Conservation (phyloP, 2,888 invertebrate species). For the Coecobrya sp. region DNA sequence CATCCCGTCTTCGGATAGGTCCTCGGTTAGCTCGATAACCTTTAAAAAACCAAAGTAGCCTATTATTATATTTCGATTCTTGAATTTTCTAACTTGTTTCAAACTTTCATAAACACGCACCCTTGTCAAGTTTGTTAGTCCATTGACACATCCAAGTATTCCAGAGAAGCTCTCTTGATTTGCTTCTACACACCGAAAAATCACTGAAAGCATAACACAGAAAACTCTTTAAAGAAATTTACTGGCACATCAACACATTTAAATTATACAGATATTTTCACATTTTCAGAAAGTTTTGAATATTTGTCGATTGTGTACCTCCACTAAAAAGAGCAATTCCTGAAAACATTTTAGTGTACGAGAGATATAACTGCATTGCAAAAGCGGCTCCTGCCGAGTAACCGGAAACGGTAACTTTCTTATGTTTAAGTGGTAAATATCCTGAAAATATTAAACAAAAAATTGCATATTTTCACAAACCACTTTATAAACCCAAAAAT, state of each 20-base stretch:
- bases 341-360: constrained; percentile 84
- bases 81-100: too few relatives aligned
- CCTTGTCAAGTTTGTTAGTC: constrained; percentile 83
- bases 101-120: too few relatives aligned
- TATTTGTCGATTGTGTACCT: constrained; percentile 69
- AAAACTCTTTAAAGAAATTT: neutral
- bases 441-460: constrained; percentile 51
- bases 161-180: constrained; percentile 84
- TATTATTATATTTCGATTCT: neutral
- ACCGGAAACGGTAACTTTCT: constrained; percentile 84
- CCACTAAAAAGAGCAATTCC: constrained; percentile 85
- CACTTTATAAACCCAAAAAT: neutral
- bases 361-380: constrained; percentile 84
- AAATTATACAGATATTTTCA: neutral
- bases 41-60: constrained; percentile 6
- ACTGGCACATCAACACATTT: neutral
- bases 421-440: constrained; percentile 77
- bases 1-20: constrained; percentile 80
- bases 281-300: neutral
- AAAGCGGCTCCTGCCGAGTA: constrained; percentile 83
- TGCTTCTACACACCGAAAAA: constrained; percentile 84
- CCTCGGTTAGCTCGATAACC: constrained; percentile 83
- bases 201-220: constrained; percentile 69
- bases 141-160: constrained; percentile 85
- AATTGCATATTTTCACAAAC: neutral